Conservation (phyloP, 2,888 invertebrate genomes). For the Allolobophora icterica region DNA sequence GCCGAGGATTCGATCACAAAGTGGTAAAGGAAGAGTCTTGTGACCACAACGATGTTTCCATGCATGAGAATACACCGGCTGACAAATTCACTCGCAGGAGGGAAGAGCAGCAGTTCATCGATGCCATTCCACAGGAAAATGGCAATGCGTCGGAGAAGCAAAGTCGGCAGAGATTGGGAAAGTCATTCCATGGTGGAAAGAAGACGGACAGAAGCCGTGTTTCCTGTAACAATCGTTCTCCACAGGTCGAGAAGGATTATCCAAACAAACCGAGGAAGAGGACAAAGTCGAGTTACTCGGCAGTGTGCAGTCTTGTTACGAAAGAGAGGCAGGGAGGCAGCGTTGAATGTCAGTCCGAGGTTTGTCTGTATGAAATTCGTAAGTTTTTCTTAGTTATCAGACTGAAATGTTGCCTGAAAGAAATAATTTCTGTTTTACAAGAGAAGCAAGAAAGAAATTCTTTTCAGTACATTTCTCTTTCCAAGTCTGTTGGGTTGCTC, state of each 20-base stretch:
- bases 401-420: neutral
- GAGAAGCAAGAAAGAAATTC: neutral
- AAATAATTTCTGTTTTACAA: neutral
- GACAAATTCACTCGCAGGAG: neutral
- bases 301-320: neutral
- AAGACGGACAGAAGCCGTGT: neutral
- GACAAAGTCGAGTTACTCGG: neutral
- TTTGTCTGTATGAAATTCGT: neutral
- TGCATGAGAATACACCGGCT: neutral
- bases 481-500: neutral
- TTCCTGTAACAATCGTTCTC: neutral
- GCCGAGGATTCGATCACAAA: neutral
- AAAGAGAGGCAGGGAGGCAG: slow-evolving; percentile 19
- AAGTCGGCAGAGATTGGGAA: neutral
- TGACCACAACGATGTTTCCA: neutral
- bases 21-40: neutral
- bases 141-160: neutral
- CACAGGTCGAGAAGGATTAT: slow-evolving; percentile 11
- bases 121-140: neutral
- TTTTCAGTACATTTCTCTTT: neutral
- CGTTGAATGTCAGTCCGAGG: slow-evolving; percentile 1
- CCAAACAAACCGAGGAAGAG: slow-evolving; percentile 12
- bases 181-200: neutral
- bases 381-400: neutral
- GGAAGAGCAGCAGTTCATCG: neutral